Percentiles rank a stretch among this genome's conserved stretches.
Evolutionary conservation across 2,113 vertebrate genomes (phyloP).

Genomic region (Myocastor coypus): DNA sequence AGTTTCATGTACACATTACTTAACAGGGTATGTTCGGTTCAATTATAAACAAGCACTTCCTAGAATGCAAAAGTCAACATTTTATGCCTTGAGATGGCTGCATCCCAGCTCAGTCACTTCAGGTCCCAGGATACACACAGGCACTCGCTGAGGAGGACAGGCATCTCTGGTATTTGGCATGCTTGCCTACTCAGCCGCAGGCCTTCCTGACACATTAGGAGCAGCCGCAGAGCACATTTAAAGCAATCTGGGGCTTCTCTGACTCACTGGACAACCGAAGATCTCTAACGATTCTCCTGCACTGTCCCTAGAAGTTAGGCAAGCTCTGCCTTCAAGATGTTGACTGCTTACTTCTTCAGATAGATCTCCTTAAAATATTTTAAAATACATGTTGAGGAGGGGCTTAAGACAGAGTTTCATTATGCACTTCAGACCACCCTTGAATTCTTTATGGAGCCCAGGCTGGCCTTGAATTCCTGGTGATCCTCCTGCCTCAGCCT

Average conservation of each 20-base stretch:
- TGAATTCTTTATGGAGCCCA: neutral
- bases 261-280: constrained; percentile 47
- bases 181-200: neutral
- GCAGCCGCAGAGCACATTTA: neutral
- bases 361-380: neutral
- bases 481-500: neutral
- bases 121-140: neutral
- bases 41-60: constrained; percentile 16
- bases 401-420: neutral
- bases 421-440: neutral
- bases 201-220: constrained; percentile 1
- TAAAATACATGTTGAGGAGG: neutral
- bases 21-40: neutral
- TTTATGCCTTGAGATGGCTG: neutral
- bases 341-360: neutral
- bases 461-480: neutral
- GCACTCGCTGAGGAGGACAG: neutral
- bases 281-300: constrained; percentile 7
- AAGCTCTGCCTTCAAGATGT: neutral
- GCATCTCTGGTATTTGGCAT: neutral
- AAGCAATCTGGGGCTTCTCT: constrained; percentile 57
- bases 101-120: neutral
- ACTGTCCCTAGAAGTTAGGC: neutral
- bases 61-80: constrained; percentile 41
- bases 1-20: neutral